Evolutionary conservation across 2,113 vertebrate species (phyloP), one percentile per base, ranked within the genome.

Genomic region (Clupea harengus): DNA sequence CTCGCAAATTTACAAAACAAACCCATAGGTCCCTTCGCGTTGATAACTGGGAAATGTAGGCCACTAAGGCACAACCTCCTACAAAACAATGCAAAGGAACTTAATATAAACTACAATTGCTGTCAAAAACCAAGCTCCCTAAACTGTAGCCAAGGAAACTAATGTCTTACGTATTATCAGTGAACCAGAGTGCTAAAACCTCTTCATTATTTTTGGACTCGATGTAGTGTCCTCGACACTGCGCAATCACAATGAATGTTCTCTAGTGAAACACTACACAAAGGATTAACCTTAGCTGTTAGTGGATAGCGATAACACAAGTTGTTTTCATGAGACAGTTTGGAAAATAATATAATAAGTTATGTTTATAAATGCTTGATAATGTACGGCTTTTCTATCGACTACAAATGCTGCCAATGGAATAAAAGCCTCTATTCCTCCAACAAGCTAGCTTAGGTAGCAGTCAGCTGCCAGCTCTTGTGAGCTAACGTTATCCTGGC

Each of bases 391-490:
- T 17, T 17, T 17, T 78, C 25, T 2, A 39, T 32, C 1, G 17
- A 2, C 28, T 78, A 15, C 25, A 44, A 44, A 78, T 39, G 10
- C 15, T 78, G 25, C 15, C 32, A 39, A 78, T 13, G 72, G 13
- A 32, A 78, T 17, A 78, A 78, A 78, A 78, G 11, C 9, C 28
- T 78, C 60, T 64, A 20, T n/a, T 64, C 60, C 60, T 64, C 28
- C 28, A 78, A 78, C 72, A 32, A 78, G 72, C 72, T 78, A 75
- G 28, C 25, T 75, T 64, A 25, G 20, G 72, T 78, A 78, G 28
- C 28, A 32, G 28, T 78, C 72, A 78, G 25, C 72, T 78, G 72
- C 72, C 28, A 78, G 72, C 32, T 78, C 28, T 32, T 28, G 64
- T 44, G 13, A 78, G 72, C 72, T 78, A 78, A 78, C 15, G 25